Evolutionary conservation across 2,888 invertebrate genomes (phyloP).

Genomic region (Eugnorisma glareosa): DNA sequence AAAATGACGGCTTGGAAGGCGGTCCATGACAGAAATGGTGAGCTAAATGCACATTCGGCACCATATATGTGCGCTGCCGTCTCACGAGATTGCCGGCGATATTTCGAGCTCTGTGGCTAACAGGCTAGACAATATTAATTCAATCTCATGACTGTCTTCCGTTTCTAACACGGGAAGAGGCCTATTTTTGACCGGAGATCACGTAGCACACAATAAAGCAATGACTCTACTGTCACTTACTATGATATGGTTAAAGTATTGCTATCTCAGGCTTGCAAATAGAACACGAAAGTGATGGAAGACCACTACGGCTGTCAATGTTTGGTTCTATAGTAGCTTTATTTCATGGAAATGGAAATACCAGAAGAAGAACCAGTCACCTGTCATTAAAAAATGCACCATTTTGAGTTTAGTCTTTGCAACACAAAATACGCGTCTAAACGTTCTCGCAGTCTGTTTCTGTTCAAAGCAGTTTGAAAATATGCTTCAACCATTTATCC

Average conservation of each 20-base stretch:
- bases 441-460: background rate
- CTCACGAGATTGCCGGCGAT: background rate
- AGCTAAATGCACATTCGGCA: background rate
- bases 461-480: conserved; percentile 31
- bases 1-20: background rate
- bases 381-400: background rate
- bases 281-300: background rate
- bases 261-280: background rate
- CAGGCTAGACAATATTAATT: conserved; percentile 12
- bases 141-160: conserved; percentile 32
- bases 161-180: conserved; percentile 42
- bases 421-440: background rate
- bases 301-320: background rate
- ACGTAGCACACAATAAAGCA: conserved; percentile 20
- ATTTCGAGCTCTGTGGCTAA: background rate
- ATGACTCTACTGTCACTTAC: background rate
- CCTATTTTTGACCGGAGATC: conserved; percentile 35
- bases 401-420: background rate
- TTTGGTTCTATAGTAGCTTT: background rate
- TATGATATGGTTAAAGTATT: conserved; percentile 2
- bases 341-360: background rate
- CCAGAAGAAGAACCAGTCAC: background rate
- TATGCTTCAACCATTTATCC: conserved; percentile 14
- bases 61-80: background rate
- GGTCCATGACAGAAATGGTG: background rate